Evolutionary conservation across 2,888 invertebrate species (phyloP), one percentile per base, ranked within the genome.

Genomic region (Cyaniris semiargus): DNA sequence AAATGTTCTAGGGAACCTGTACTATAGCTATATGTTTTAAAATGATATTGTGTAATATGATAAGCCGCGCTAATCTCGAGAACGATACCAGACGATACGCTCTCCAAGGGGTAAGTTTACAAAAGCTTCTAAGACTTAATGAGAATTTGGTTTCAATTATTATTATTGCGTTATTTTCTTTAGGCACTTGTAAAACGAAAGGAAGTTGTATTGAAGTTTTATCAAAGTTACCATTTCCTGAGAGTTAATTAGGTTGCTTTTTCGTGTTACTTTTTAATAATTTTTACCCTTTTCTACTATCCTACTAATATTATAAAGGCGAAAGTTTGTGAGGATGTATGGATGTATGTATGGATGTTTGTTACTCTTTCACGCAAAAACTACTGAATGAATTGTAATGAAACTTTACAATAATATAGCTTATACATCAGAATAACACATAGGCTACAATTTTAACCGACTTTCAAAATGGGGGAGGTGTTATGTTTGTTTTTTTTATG

Each of bases 81-180:
- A 21, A 48, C 48, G 72, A 23, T n/a, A n/a, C n/a, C n/a, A n/a
- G n/a, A n/a, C n/a, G n/a, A n/a, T n/a, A n/a, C 72, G 72, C 72
- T 44, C 13, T 48, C 27, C 27, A 27, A 48, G 21, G 48, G 53
- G 48, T 74, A 38, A 74, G 74, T 48, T 74, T 53, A 74, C 74
- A 74, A 74, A 74, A 74, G 53, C 74, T 74, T 74, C 53, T 74
- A 74, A 74, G 27, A 10, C 27, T 53, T 27, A 27, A 74, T 53
- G 74, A 48, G 44, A 74, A 74, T 27, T 74, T 15, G 74, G 48
- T 53, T 74, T 23, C 7, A 48, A 74, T 74, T 48, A 48, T 6
- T 23, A 23, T 66, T 27, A 66, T 66, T 66, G 66, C 66, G 27
- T 60, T 60, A 60, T 21, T 60, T 60, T 21, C 60, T 60, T 60